Percentiles rank a stretch among this genome's conserved stretches.
These are phyloP conservation scores for Halisarca cf. caerulea DNA, from an alignment of 37 sponge, comb jelly and placozoan species.

Conservation along the genomic window DNA sequence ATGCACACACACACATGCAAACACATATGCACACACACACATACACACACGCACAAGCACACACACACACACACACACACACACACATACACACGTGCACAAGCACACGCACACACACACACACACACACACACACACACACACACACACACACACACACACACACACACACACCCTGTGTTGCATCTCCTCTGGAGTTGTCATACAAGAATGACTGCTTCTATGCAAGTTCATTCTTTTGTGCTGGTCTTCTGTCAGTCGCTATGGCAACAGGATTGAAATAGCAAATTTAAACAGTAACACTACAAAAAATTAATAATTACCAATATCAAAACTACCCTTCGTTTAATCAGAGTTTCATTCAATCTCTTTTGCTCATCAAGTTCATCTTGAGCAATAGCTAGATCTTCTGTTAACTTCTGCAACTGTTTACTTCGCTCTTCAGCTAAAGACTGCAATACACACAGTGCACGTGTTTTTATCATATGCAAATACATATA, in stretches of 20 bases:
- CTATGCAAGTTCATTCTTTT: background rate
- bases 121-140: background rate
- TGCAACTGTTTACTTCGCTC: background rate
- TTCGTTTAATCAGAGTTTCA: background rate
- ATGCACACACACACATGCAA: background rate
- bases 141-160: background rate
- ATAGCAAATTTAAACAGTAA: too few relatives aligned
- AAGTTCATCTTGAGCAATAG: conserved; percentile 1
- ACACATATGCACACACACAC: background rate
- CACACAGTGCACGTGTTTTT: too few relatives aligned
- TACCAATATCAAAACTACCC: too few relatives aligned
- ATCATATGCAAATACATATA: too few relatives aligned
- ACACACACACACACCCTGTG: background rate
- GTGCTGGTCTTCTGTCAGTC: background rate
- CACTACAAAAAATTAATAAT: too few relatives aligned
- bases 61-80: background rate
- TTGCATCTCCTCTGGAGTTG: background rate
- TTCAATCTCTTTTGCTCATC: conserved; percentile 24
- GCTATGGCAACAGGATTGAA: background rate
- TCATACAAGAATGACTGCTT: conserved; percentile 16
- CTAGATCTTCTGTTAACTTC: conserved; percentile 7
- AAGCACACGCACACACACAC: background rate
- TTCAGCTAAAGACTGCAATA: conserved; percentile 10
- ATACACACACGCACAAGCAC: background rate
- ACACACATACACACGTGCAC: background rate